Percentiles rank a stretch among this genome's conserved stretches.
Conservation (phyloP, 2,797 vertebrate species). For the Choloepus didactylus region DNA sequence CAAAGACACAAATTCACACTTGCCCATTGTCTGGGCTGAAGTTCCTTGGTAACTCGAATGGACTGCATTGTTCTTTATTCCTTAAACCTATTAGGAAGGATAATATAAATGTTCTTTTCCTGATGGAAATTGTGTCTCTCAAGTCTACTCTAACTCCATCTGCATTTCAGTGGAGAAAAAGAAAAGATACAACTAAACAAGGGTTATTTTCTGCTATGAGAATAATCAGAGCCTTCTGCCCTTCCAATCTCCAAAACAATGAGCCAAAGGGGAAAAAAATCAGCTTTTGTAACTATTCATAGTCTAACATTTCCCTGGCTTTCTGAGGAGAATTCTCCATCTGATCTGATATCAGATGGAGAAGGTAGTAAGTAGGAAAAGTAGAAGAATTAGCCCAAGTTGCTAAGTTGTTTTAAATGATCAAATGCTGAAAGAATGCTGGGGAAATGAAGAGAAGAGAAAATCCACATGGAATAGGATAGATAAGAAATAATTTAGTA, state of each 20-base stretch:
- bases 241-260: neutral
- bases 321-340: neutral
- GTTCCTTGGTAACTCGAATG: neutral
- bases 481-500: neutral
- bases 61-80: neutral
- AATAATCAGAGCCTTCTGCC: neutral
- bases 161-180: neutral
- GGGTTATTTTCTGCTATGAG: neutral
- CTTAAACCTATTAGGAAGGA: slow-evolving; percentile 20
- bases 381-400: neutral
- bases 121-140: neutral
- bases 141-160: neutral
- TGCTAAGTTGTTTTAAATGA: neutral
- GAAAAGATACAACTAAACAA: neutral
- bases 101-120: neutral
- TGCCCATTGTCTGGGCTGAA: neutral
- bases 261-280: neutral
- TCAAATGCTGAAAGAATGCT: neutral
- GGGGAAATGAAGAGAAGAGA: neutral
- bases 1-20: neutral
- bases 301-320: neutral
- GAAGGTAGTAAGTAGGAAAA: neutral
- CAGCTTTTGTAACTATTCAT: neutral
- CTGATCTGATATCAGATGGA: too few species aligned
- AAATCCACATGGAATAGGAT: neutral